Base-by-base conservation (phyloP, 2,888 invertebrate species). In the Ligdia adustata region DNA sequence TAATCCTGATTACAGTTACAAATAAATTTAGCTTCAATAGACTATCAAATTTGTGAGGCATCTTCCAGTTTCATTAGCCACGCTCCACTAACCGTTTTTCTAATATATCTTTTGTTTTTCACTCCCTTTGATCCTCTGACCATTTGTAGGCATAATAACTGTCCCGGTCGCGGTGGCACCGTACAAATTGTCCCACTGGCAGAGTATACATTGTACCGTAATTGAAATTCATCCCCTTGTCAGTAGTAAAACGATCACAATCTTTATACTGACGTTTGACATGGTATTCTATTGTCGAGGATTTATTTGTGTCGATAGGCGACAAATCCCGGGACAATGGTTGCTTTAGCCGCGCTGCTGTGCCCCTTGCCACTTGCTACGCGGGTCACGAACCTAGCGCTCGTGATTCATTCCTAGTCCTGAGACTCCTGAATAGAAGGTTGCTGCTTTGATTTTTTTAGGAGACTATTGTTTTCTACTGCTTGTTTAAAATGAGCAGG, bases 341-440 rank as follows among this genome's bases (percentile, higher is more conserved):
- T 41, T 12, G 42, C n/a, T n/a, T n/a, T n/a, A 3, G 22, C 7
- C 7, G 22, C 7, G 3, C 22, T 6, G 60, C 54, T 68, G 72
- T 74, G 68, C 64, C 26, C 13, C 37, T 33, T 22, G 16, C 27
- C 12, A 9, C 24, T 35, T 35, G 24, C n/a, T 54, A 78, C 53
- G 58, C 72, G 34, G 60, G 70, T 73, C 78, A 76, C 77, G 74
- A 72, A 53, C 55, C 57, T 43, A 56, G 61, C 57, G 48, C 55
- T 67, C 63, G 63, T 66, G 66, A 64, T 62, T 65, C 67, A 67
- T 57, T 52, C 41, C 46, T 43, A 44, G 47, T 44, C 38, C 38
- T 38, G 42, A 28, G 48, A 32, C 40, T 35, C 35, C 33, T 39
- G 28, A 20, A 26, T 27, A 40, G 29, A 6, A 22, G 27, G 32